A percentile compares a stretch with the other conserved stretches of the same genome.
Evolutionary conservation across 2,888 invertebrate genomes (phyloP).

Genomic region (Dicycla oo): DNA sequence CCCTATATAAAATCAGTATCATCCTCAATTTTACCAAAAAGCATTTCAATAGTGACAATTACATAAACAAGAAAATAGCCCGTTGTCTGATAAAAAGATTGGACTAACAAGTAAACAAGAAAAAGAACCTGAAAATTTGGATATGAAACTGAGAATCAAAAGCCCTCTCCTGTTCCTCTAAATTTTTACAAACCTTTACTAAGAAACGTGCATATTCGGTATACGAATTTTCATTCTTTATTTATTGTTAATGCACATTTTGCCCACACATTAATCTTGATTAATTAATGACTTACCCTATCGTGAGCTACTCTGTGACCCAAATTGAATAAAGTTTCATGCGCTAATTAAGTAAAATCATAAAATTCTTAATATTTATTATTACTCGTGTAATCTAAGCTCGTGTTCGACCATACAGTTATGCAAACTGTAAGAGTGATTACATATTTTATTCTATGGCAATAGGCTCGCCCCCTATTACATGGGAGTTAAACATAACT

Average conservation of each 20-base stretch:
- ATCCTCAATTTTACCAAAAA: neutral
- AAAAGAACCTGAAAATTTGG: neutral
- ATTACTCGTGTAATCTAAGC: neutral
- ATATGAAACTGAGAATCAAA: neutral
- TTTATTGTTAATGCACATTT: neutral
- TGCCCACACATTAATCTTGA: slow-evolving; percentile 17
- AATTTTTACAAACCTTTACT: neutral
- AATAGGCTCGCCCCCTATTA: no score
- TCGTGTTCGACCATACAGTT: neutral
- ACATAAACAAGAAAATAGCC: neutral
- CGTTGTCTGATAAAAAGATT: neutral
- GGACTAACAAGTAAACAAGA: neutral
- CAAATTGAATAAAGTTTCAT: slow-evolving; percentile 23
- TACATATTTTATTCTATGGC: no score
- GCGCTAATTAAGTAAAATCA: slow-evolving; percentile 29
- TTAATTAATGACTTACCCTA: slow-evolving; percentile 24
- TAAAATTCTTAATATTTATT: no score
- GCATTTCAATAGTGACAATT: neutral
- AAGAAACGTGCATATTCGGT: neutral
- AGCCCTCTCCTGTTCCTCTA: no score
- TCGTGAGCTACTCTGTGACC: slow-evolving; percentile 12
- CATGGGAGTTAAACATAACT: no score
- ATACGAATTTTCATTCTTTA: neutral
- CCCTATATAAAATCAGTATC: no score
- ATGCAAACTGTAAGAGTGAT: neutral